Evolutionary conservation across 2,113 vertebrate genomes (phyloP).

Genomic region (Rattus rattus): DNA sequence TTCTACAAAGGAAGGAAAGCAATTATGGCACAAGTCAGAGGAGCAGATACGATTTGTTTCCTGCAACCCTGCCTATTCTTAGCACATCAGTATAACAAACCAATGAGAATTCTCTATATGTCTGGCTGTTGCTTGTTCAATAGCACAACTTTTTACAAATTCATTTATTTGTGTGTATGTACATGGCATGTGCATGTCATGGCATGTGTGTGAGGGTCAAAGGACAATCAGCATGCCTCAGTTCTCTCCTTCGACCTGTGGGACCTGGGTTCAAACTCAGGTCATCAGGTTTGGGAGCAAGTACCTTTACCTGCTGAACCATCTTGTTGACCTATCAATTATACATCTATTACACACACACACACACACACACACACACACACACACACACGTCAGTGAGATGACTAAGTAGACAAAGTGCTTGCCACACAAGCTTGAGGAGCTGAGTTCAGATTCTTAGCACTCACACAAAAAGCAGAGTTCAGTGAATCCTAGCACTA

Average conservation of each 20-base stretch:
- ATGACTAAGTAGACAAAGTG: background rate
- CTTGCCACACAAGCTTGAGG: background rate
- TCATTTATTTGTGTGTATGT: background rate
- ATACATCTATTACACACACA: background rate
- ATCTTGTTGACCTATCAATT: background rate
- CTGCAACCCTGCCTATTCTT: background rate
- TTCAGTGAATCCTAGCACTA: background rate
- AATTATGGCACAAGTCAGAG: slow-evolving; percentile 44
- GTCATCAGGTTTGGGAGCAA: background rate
- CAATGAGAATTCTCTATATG: background rate
- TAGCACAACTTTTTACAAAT: slow-evolving; percentile 9
- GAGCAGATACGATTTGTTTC: background rate
- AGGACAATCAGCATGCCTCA: background rate
- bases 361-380: too few relatives aligned
- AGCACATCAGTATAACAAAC: background rate
- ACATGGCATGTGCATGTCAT: background rate
- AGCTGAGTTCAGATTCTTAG: background rate
- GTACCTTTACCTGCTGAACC: background rate
- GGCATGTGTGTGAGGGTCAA: background rate
- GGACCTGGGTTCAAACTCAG: background rate
- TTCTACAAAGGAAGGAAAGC: slow-evolving; percentile 54
- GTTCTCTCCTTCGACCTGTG: background rate
- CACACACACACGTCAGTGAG: too few relatives aligned
- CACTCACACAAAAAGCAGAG: background rate
- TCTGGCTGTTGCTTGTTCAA: slow-evolving; percentile 21